Evolutionary conservation across 2,113 vertebrate genomes (phyloP).

Genomic region (Ibidorhyncha struthersii): DNA sequence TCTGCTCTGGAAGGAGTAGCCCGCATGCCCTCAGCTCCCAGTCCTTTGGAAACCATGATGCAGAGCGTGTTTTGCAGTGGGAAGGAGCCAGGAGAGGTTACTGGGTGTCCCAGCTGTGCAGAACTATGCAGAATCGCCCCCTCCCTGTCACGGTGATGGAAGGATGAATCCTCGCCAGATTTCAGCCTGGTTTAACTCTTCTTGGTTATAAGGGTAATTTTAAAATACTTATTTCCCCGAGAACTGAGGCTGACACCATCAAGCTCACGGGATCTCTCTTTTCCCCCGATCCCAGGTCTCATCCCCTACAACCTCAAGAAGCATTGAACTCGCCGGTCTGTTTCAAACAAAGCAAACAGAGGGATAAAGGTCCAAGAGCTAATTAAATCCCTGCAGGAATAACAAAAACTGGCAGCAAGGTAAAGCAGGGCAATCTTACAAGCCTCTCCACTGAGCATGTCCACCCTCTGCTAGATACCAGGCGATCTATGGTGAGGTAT

Average conservation of each 20-base stretch:
- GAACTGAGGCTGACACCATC: background rate
- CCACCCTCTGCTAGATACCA: background rate
- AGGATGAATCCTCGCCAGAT: background rate
- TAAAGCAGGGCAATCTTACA: background rate
- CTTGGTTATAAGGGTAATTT: background rate
- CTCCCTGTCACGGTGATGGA: background rate
- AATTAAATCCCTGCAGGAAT: background rate
- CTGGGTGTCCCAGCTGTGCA: background rate
- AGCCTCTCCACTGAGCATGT: background rate
- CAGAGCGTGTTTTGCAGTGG: background rate
- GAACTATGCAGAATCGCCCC: background rate
- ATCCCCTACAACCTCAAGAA: background rate
- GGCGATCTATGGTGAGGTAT: fast-evolving
- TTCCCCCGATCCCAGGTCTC: background rate
- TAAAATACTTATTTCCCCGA: background rate
- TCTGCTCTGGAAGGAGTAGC: background rate
- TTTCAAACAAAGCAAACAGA: background rate
- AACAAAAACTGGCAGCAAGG: background rate
- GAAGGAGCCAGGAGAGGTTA: background rate
- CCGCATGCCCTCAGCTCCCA: background rate
- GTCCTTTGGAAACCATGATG: background rate
- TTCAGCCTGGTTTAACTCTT: background rate
- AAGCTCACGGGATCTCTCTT: background rate
- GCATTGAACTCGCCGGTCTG: background rate
- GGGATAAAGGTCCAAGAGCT: background rate